Conservation (phyloP, 2,888 invertebrate genomes). For the Lasioglossum marginatum region DNA sequence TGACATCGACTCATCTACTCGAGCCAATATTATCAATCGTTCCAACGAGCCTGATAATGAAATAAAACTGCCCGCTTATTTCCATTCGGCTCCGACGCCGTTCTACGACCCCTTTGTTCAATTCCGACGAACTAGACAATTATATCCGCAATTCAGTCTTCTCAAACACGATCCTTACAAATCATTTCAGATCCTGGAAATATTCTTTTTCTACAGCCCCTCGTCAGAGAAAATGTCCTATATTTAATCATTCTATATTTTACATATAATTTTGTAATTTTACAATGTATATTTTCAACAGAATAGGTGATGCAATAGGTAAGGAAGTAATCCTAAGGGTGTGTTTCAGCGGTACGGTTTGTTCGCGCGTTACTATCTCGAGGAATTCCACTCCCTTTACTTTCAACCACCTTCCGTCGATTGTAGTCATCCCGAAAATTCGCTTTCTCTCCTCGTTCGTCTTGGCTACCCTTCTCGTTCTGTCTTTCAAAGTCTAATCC, state of each 20-base stretch:
- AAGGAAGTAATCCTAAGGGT: background rate
- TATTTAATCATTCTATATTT: too few species aligned
- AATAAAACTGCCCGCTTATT: slow-evolving; percentile 53
- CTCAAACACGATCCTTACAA: background rate
- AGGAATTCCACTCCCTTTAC: slow-evolving; percentile 6
- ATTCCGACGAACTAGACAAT: background rate
- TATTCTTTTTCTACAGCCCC: background rate
- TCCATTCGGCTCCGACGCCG: slow-evolving; percentile 33
- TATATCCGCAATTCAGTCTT: background rate
- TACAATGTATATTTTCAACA: background rate
- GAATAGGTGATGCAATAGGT: background rate
- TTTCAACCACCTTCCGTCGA: slow-evolving; percentile 6
- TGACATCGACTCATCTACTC: slow-evolving; percentile 43
- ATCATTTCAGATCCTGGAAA: background rate
- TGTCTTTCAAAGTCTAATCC: slow-evolving; percentile 72
- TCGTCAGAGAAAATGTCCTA: background rate
- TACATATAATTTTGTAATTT: background rate
- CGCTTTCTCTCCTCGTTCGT: slow-evolving; percentile 14
- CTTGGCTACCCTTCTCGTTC: slow-evolving; percentile 21
- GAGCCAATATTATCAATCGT: slow-evolving; percentile 65
- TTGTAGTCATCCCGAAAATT: background rate
- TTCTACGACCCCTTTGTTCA: background rate
- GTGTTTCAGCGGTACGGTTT: background rate
- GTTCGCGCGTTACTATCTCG: slow-evolving; percentile 26
- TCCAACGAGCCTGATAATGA: slow-evolving; percentile 62